These are phyloP conservation scores for Leptestheria dahalacensis DNA, from an alignment of 1,140 invertebrate species.

Conservation along the genomic window DNA sequence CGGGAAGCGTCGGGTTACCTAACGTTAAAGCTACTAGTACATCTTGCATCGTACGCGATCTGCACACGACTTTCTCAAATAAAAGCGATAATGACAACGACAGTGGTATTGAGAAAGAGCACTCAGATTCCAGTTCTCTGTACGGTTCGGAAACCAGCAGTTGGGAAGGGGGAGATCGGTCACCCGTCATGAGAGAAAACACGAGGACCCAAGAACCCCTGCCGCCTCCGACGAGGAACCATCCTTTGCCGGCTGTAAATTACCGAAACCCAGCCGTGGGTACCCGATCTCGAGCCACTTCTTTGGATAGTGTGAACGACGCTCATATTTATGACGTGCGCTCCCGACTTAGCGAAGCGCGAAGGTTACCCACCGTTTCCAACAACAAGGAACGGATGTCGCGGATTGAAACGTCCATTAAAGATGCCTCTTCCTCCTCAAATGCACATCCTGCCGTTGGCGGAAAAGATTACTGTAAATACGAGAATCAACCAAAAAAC, in stretches of 20 bases:
- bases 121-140: constrained; percentile 25
- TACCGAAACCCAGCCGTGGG: not conserved
- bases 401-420: constrained; percentile 3
- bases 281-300: not conserved
- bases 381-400: not conserved
- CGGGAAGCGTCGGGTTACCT: constrained; percentile 18
- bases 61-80: not conserved
- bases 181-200: not conserved
- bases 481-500: not conserved
- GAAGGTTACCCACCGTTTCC: not conserved
- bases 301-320: not conserved
- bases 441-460: not conserved
- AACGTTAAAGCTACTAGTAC: constrained; percentile 5
- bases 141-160: constrained; percentile 19
- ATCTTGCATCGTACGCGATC: not conserved
- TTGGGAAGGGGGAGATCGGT: constrained; percentile 4
- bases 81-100: constrained; percentile 20
- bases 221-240: no score
- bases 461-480: no score
- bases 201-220: not conserved
- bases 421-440: not conserved
- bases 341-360: constrained; percentile 1
- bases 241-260: not conserved
- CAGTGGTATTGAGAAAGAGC: constrained; percentile 26
- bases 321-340: constrained; percentile 25